These are phyloP conservation scores for Nannoperca obscura DNA, from an alignment of 2,797 vertebrate species.

Conservation along the genomic window DNA sequence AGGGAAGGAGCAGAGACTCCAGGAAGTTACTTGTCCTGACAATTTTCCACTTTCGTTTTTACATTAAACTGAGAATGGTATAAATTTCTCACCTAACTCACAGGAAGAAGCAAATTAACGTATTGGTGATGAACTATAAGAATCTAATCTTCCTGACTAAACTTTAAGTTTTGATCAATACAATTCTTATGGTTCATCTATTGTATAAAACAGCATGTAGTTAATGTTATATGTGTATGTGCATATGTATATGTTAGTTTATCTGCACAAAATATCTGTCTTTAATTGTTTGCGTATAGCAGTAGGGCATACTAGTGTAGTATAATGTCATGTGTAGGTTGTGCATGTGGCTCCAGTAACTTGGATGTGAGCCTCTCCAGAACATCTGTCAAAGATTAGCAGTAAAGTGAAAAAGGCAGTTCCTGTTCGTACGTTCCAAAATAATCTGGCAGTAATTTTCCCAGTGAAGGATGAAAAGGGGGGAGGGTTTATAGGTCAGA, in stretches of 20 bases:
- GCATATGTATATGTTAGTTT: background rate
- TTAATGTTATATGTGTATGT: background rate
- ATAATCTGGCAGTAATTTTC: conserved; percentile 88
- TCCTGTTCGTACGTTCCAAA: conserved; percentile 85
- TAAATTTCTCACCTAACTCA: background rate
- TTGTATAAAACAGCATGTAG: background rate
- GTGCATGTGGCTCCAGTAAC: conserved; percentile 80
- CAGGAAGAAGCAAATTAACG: background rate
- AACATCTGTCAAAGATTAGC: conserved; percentile 90
- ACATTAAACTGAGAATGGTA: background rate
- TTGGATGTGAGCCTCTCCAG: conserved; percentile 78
- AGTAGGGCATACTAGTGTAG: conserved; percentile 10
- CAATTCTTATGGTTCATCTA: background rate
- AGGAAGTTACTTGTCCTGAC: background rate
- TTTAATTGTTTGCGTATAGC: conserved; percentile 15
- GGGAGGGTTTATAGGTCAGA: conserved; percentile 77
- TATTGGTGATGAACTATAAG: background rate
- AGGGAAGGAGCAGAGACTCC: background rate
- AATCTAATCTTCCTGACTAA: background rate
- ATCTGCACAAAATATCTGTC: conserved; percentile 1
- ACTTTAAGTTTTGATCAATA: background rate
- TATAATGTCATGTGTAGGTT: conserved; percentile 49
- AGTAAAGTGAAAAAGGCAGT: conserved; percentile 87
- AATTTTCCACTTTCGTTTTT: background rate
- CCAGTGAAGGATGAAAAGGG: conserved; percentile 77